Evolutionary conservation across 2,113 vertebrate species (phyloP), one percentile per base, ranked within the genome.

Genomic region (Gallinago jamesoni): DNA sequence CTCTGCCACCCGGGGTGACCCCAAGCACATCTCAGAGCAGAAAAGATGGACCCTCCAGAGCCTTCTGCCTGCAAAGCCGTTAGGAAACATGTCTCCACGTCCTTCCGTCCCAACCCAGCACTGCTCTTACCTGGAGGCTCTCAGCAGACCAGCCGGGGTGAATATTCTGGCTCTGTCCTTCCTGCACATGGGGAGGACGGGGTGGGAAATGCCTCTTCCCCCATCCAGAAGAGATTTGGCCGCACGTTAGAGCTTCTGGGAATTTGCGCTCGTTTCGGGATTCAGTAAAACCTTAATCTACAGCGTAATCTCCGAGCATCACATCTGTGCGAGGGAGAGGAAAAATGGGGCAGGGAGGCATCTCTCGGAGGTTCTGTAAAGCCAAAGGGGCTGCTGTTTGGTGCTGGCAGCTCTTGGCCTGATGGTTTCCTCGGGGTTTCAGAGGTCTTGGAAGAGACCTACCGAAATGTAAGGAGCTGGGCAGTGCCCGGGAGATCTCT

Each of bases 241-340:
- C 0, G 2, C 37, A 69, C 13, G 2, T 41, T 52, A 64, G 39
- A 84, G 90, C 95, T 64, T 75, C 92, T 60, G 93, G 87, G 93
- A 93, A 95, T 86, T 74, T 97, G 91, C 35, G 37, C 87, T 97
- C 83, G 27, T 93, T 91, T 97, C 91, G 64, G 94, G 87, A 88
- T 91, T 52, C 84, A 59, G 62, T 96, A 96, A 97, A 96, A 69
- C 70, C 91, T 92, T 97, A 96, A 93, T 96, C 97, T 97, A 93
- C 82, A 72, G 93, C 81, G 4, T 97, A 97, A 97, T 95, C 92
- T 94, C 94, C 64, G 72, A 77, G 81, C 59, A 1, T 15, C 91
- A 96, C 97, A 97, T 97, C 96, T 96, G 96, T 96, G 90, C 89
- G 15, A 83, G 64, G 45, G 50, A 70, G 19, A 47, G 55, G 24